A percentile compares a stretch with the other conserved stretches of the same genome.
phyloP scores from a whole-genome alignment of 2,113 vertebrate genomes.

The Bothrops jararaca region DNA sequence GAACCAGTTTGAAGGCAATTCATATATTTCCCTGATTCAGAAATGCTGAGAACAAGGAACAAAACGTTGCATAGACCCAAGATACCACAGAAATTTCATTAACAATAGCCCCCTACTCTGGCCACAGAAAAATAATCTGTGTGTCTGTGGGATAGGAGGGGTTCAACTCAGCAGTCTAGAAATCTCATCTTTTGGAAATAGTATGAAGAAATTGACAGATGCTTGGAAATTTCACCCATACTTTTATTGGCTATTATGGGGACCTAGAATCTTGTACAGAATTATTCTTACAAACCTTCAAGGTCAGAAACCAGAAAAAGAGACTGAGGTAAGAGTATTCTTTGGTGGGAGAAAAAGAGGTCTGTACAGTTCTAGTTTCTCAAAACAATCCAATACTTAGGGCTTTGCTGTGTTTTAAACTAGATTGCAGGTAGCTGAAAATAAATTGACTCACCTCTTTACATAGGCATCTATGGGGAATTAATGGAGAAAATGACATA shows the following conservation, averaged over 20 bases:
- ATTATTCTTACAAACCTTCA: not conserved
- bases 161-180: not conserved
- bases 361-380: not conserved
- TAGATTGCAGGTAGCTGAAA: not conserved
- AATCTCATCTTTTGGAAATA: not conserved
- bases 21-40: not conserved
- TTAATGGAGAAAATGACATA: not conserved
- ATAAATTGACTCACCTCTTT: not conserved
- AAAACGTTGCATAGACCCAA: not conserved
- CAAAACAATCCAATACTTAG: not conserved
- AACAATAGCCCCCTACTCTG: not conserved
- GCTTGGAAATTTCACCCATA: not conserved
- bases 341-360: not conserved
- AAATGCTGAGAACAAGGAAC: not conserved
- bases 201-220: not conserved
- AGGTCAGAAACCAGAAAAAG: not conserved
- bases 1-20: not conserved
- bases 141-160: not conserved
- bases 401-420: not conserved
- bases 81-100: not conserved
- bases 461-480: not conserved
- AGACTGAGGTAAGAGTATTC: not conserved
- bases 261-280: not conserved
- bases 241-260: not conserved
- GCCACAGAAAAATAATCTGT: not conserved